Evolutionary conservation across 30 jellyfish, hydroid and myxozoan species (phyloP), one percentile per base, ranked within the genome.

Genomic region (Aurelia aurita complex sp. Pacific): DNA sequence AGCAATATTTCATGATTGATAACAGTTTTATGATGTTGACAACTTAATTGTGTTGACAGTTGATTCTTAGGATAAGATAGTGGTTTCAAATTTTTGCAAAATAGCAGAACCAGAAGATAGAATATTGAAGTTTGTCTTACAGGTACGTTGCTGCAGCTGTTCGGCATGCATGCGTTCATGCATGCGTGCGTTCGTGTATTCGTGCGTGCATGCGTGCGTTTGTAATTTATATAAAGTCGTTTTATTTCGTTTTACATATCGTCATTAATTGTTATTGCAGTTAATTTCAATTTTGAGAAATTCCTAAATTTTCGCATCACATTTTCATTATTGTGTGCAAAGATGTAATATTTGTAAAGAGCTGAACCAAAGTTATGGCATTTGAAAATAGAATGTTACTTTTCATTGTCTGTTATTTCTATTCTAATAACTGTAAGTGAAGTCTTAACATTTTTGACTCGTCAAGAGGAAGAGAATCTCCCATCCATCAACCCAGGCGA

Each of bases 271-370:
- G 80, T 32, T 70, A 70, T 70, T 32, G 59, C 54, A 70, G 80
- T 70, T 70, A 23, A 70, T 70, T 70, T 70, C 80, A 35, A 70
- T 70, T 70, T 70, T 19, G 59, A 70, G 80, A 36, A 70, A 70
- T 32, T 16, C 59, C 2, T 33, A 32, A 33, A 42, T 70, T 67
- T 70, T 70, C 80, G 59, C 80, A 36, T 70, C 33, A 23, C 80
- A 23, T 43, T 70, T 70, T 70, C 80, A 42, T 70, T 42, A 42
- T 52, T 52, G 52, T 62, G 86, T 76, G 86, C 89, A 79, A 79
- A 50, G 89, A 64, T 79, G 89, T 79, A 79, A 79, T 65, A 79
- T 79, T 79, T 79, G 89, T 79, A 79, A 64, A 79, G 89, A 79
- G 80, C 89, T 79, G 89, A 79, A 61, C 43, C 35, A 17, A 79